Evolutionary conservation across 1,140 invertebrate genomes (phyloP), one percentile per base, ranked within the genome.

Genomic region (Drosophila elegans): DNA sequence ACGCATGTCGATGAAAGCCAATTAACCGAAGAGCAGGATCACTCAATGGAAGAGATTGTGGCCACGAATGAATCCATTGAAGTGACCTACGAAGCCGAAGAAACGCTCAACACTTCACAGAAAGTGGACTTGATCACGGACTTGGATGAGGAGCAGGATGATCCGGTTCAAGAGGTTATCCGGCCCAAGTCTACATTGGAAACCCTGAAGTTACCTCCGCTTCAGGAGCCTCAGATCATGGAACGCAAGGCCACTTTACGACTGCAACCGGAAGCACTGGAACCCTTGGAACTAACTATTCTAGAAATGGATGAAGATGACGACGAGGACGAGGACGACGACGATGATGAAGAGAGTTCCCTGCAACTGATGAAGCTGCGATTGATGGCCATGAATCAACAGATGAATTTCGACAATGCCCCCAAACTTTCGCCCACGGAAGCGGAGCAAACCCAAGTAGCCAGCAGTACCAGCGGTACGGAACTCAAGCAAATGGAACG

Each of bases 41-140:
- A 92, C 51, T 92, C 91, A 3, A 71, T 92, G 51, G 91, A 92
- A 29, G 91, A 92, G 36, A 91, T 92, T 1, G 61, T 92, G 1
- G 89, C 82, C 16, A 78, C 82, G 6, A 92, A 92, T 53, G 79
- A 86, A 38, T 92, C 91, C 0, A 71, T 92, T 5, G 91, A 91
- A 46, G 73, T 88, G 10, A 91, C 85, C 0, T 85, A 91, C n/a
- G 89, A 91, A 21, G 64, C 73, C 0, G 67, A 78, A 4, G 80
- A 92, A 29, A 66, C 62, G 2, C 34, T 36, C 9, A 67, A 66
- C 12, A 66, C 59, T 6, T 80, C 78, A 32, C 80, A 67, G 2
- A 80, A 60, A 13, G 1, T 56, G 2, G 76, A 72, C 42, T 51
- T 80, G 2, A 13, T 89, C 3, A 89, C 84, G 0, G 76, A 83